Evolutionary conservation across 2,888 invertebrate species (phyloP).

Genomic region (Eumerus sabulonum): DNA sequence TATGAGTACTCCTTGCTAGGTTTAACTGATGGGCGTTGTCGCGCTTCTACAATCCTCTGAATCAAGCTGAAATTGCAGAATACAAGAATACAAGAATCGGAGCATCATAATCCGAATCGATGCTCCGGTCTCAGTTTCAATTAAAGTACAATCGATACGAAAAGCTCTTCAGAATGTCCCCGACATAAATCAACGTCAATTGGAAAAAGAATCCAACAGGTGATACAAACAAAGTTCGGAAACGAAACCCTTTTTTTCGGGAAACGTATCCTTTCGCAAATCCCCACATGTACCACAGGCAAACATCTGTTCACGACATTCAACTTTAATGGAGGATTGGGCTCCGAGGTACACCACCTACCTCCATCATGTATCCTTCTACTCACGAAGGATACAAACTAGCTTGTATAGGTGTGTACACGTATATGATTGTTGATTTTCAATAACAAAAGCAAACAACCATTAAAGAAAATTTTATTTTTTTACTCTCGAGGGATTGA

Average conservation of each 20-base stretch:
- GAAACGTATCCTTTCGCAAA: constrained; percentile 43
- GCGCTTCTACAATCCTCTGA: too few relatives aligned
- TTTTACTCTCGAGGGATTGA: constrained; percentile 10
- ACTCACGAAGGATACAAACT: too few relatives aligned
- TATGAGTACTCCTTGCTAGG: too few relatives aligned
- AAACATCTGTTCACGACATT: constrained; percentile 60
- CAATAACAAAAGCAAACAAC: constrained; percentile 63
- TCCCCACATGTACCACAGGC: constrained; percentile 39
- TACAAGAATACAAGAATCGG: background rate
- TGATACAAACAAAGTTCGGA: constrained; percentile 5
- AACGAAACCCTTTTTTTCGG: background rate
- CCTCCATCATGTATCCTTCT: too few relatives aligned
- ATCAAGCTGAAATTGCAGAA: constrained; percentile 2
- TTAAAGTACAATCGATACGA: constrained; percentile 7
- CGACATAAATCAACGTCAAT: constrained; percentile 58
- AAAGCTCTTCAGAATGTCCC: constrained; percentile 16
- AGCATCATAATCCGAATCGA: constrained; percentile 23
- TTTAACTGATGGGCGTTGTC: too few relatives aligned
- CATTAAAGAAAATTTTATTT: constrained; percentile 51
- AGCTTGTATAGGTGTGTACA: constrained; percentile 20
- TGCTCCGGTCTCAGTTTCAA: constrained; percentile 14
- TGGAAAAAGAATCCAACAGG: constrained; percentile 50
- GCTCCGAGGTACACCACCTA: background rate
- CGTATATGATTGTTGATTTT: constrained; percentile 48
- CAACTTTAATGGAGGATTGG: constrained; percentile 53